Evolutionary conservation across 2,113 vertebrate species (phyloP), one percentile per base, ranked within the genome.

Genomic region (Zeus faber): DNA sequence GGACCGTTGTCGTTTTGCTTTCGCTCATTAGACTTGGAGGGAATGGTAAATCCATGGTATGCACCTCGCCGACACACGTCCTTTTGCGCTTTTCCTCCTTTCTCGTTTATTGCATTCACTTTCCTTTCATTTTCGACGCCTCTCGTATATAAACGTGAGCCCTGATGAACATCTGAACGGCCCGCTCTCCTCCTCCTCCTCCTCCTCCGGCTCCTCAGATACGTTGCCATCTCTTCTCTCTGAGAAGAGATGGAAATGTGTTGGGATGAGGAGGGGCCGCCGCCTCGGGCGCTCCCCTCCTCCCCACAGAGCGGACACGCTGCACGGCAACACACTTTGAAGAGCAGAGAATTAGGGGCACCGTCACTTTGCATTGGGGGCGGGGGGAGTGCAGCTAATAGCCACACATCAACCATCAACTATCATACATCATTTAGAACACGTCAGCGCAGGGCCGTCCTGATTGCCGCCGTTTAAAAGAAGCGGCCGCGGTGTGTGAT

Each of bases 221-320:
- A 78, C 70, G 76, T 62, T 52, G 52, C 67, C 58, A 73, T 83
- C 76, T 67, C 72, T 84, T 71, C 76, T 65, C 71, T 81, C 77
- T 73, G 44, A 41, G 56, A 17, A 17, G 62, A 74, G 72, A 76
- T 62, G 59, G 60, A 74, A 68, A 80, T 72, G 71, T 57, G 72
- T 52, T 35, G 35, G 50, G 62, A 78, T 64, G 61, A 65, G 43
- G 37, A 33, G 61, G 33, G 53, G 23, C 24, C 37, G 41, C 24
- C 80, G 82, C 82, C 41, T 37, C 65, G 82, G 85, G n/a, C n/a
- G n/a, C n/a, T n/a, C 51, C 74, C 17, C 54, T 75, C 73, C 43
- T 70, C 67, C 20, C 81, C 72, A 44, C 56, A 47, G 64, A 76
- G 60, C 77, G 77, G 72, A 60, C 73, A 54, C 50, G 71, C 55